Evolutionary conservation across 92 coral and sea anemone species (phyloP).

Genomic region (Bergia puertoricense): DNA sequence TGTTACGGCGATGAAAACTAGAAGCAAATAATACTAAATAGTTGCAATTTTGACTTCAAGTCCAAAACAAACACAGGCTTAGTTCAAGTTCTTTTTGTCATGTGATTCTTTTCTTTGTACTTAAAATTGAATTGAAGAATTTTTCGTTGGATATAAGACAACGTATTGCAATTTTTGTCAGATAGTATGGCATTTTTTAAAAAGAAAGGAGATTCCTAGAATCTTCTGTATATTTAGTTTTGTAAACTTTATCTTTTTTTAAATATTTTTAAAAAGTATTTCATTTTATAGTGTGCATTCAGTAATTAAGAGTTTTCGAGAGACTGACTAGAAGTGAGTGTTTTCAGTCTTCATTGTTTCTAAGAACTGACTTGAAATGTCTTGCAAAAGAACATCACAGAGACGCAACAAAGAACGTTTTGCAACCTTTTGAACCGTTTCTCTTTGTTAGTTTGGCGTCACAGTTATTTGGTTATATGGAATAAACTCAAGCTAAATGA

Average conservation of each 20-base stretch:
- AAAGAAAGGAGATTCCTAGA: conserved; percentile 16
- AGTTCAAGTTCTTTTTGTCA: neutral
- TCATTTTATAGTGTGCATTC: conserved; percentile 11
- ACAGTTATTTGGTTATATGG: no score
- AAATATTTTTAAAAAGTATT: neutral
- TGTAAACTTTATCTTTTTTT: conserved; percentile 3
- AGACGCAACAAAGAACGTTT: neutral
- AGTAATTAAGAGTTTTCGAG: neutral
- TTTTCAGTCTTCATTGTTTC: neutral
- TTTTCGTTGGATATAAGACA: neutral
- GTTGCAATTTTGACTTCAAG: neutral
- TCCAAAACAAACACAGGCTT: neutral
- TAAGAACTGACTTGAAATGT: neutral
- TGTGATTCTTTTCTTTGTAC: neutral
- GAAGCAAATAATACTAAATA: neutral
- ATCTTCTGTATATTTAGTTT: conserved; percentile 4
- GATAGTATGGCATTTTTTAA: neutral
- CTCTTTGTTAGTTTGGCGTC: no score
- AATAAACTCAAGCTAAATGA: neutral
- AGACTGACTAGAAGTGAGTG: neutral
- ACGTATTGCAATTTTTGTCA: neutral
- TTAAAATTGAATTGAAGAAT: no score
- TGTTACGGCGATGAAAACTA: neutral
- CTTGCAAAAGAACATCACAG: neutral
- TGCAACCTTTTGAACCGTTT: no score